phyloP scores from a whole-genome alignment of 2,113 vertebrate genomes.

The Misgurnus mizolepis region DNA sequence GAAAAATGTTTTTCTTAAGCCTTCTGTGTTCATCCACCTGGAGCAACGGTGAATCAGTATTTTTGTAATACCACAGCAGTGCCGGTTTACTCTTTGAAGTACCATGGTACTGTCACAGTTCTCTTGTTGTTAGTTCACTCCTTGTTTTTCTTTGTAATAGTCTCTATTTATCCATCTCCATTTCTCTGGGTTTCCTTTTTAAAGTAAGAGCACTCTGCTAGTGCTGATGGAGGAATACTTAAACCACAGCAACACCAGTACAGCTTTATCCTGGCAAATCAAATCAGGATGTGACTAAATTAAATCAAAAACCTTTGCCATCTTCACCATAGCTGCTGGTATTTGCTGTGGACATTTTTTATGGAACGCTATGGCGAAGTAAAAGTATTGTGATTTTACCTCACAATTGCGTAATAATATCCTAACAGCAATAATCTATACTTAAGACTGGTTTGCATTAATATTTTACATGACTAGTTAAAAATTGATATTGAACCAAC shows the following conservation, averaged over 20 bases:
- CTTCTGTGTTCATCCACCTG: conserved; percentile 38
- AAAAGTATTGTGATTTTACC: no score
- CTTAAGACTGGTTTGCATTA: no score
- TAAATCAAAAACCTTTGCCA: neutral
- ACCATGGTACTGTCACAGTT: neutral
- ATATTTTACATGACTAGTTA: no score
- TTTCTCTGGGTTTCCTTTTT: conserved; percentile 24
- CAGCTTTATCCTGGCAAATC: neutral
- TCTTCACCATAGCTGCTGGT: neutral
- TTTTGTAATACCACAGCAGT: no score
- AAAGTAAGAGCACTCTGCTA: neutral
- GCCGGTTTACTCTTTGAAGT: neutral
- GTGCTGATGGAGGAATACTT: neutral
- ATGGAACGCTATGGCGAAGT: neutral
- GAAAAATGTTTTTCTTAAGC: conserved; percentile 39
- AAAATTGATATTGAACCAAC: no score
- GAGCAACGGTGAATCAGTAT: neutral
- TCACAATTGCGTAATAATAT: no score
- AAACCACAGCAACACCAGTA: neutral
- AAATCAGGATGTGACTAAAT: conserved; percentile 9
- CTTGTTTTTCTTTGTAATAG: neutral
- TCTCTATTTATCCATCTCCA: neutral
- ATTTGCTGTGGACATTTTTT: neutral
- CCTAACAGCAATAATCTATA: no score
- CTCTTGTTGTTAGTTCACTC: neutral